These are phyloP conservation scores for Hipposideros armiger DNA, from an alignment of 2,113 vertebrate species.

Conservation along the genomic window DNA sequence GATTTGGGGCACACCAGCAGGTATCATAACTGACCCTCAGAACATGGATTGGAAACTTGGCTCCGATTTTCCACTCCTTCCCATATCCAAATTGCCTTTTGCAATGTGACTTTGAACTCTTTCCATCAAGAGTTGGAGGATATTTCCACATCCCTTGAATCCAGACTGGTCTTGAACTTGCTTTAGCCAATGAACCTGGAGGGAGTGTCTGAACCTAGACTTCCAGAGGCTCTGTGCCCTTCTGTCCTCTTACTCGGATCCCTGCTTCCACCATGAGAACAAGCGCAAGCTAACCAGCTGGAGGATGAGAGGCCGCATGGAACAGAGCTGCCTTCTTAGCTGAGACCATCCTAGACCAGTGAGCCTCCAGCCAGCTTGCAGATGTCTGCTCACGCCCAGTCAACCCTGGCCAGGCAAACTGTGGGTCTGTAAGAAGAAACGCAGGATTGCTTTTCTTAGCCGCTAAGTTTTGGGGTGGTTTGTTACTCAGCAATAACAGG, in stretches of 20 bases:
- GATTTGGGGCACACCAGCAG: accelerated
- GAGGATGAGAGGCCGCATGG: accelerated
- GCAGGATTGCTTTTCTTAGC: accelerated
- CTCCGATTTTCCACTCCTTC: accelerated
- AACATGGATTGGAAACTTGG: accelerated
- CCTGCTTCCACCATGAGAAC: background rate
- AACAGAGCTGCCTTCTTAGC: background rate
- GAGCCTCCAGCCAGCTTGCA: background rate
- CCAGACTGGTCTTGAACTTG: accelerated
- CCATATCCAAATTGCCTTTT: accelerated
- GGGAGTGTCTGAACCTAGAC: background rate
- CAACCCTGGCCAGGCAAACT: background rate
- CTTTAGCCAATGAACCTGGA: accelerated
- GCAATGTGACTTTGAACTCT: background rate
- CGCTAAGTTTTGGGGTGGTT: background rate
- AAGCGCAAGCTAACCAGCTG: background rate
- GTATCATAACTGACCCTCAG: accelerated
- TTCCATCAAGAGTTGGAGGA: background rate
- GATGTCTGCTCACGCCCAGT: accelerated
- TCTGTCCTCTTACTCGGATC: background rate
- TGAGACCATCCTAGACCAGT: background rate
- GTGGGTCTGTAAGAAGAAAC: background rate
- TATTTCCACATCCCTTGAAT: background rate
- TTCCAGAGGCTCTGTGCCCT: accelerated
- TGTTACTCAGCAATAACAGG: background rate